phyloP scores from a whole-genome alignment of 37 sponge, comb jelly and placozoan genomes.

The Theonella swinhoei region DNA sequence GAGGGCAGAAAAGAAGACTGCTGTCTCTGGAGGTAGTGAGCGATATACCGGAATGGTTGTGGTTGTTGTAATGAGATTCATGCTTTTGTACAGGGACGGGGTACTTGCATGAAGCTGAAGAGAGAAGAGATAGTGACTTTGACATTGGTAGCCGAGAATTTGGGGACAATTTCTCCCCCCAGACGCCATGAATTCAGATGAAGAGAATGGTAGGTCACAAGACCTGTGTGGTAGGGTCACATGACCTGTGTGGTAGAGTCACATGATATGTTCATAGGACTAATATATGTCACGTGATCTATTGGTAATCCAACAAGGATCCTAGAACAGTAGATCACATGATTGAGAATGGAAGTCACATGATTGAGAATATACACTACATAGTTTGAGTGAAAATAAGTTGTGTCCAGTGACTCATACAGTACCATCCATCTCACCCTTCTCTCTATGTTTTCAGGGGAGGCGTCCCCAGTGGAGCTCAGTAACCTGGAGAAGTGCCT shows the following conservation, averaged over 20 bases:
- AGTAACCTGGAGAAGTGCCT: conserved; percentile 81
- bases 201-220: conserved; percentile 20
- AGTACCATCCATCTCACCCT: not conserved
- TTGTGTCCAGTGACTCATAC: not conserved
- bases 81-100: not conserved
- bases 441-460: conserved; percentile 16
- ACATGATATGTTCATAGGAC: too few species aligned
- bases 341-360: too few species aligned
- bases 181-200: conserved; percentile 44
- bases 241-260: too few species aligned
- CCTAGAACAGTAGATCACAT: too few species aligned
- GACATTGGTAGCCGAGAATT: conserved; percentile 61
- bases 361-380: too few species aligned
- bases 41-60: not conserved
- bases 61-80: too few species aligned
- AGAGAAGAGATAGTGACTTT: conserved; percentile 31
- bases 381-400: not conserved
- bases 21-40: conserved; percentile 44
- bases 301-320: not conserved
- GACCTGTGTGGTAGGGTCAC: too few species aligned
- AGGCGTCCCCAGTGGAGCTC: conserved; percentile 51
- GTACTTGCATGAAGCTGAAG: not conserved
- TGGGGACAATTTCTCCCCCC: conserved; percentile 56
- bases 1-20: conserved; percentile 65
- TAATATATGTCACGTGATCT: too few species aligned